phyloP scores from a whole-genome alignment of 2,888 invertebrate species.

The Empis stercorea region DNA sequence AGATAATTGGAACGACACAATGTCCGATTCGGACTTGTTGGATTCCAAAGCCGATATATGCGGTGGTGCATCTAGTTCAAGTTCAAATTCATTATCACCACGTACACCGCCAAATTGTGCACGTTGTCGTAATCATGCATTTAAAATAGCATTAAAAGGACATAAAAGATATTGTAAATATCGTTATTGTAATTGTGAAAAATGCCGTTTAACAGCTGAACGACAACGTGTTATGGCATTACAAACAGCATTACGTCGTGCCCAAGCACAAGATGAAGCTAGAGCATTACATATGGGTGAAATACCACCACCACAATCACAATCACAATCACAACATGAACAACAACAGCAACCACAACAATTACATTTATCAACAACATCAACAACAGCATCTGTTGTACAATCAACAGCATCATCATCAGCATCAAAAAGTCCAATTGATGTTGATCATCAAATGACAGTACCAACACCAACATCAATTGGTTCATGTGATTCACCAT shows the following conservation, averaged over 20 bases:
- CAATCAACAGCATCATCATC: slow-evolving; percentile 6
- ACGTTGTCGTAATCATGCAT: slow-evolving; percentile 82
- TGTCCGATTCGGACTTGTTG: slow-evolving; percentile 41
- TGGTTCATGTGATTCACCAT: slow-evolving; percentile 46
- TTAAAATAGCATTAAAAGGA: slow-evolving; percentile 76
- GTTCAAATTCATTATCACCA: slow-evolving; percentile 48
- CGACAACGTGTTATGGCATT: slow-evolving; percentile 80
- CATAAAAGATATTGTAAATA: slow-evolving; percentile 87
- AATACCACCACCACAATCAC: slow-evolving; percentile 39
- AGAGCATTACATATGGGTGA: slow-evolving; percentile 41
- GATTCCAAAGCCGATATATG: slow-evolving; percentile 41
- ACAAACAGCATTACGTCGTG: slow-evolving; percentile 71
- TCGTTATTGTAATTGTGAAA: slow-evolving; percentile 71
- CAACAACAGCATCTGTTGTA: slow-evolving; percentile 16
- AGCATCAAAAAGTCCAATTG: slow-evolving; percentile 10
- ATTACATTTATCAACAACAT: slow-evolving; percentile 42
- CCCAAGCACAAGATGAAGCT: slow-evolving; percentile 75
- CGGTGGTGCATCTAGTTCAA: slow-evolving; percentile 37
- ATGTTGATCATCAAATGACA: slow-evolving; percentile 30
- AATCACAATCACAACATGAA: slow-evolving; percentile 41
- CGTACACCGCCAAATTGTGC: slow-evolving; percentile 86
- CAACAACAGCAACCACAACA: slow-evolving; percentile 19
- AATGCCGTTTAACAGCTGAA: slow-evolving; percentile 76
- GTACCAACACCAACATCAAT: slow-evolving; percentile 35
- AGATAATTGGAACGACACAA: slow-evolving; percentile 34